Evolutionary conservation across 2,797 vertebrate species (phyloP).

Genomic region (Tenualosa thibaudeaui): DNA sequence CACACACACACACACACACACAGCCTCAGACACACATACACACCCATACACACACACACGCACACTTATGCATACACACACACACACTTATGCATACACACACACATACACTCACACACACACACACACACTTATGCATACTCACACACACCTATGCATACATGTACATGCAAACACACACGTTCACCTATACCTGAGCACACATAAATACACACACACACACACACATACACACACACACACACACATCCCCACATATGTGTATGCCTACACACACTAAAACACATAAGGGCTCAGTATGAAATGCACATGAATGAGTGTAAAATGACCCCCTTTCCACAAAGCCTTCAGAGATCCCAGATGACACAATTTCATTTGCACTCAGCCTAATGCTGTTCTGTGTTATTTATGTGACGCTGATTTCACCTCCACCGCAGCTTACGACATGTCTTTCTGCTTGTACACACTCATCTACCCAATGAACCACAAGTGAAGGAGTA

Average conservation of each 20-base stretch:
- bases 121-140: neutral
- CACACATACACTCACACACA: neutral
- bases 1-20: conserved; percentile 11
- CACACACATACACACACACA: neutral
- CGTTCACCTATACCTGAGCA: neutral
- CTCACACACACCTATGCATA: neutral
- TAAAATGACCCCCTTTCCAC: too few relatives aligned
- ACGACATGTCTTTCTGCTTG: too few relatives aligned
- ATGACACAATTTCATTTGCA: too few relatives aligned
- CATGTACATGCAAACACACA: neutral
- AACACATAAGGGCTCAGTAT: too few relatives aligned
- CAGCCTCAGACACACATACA: neutral
- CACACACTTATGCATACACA: neutral
- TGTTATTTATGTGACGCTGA: too few relatives aligned
- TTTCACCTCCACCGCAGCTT: too few relatives aligned
- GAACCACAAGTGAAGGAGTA: too few relatives aligned
- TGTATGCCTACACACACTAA: neutral
- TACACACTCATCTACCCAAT: too few relatives aligned
- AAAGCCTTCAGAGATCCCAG: too few relatives aligned
- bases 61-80: neutral
- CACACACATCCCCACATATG: neutral
- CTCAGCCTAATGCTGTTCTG: too few relatives aligned
- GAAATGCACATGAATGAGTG: too few relatives aligned
- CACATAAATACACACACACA: neutral
- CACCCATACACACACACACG: neutral